These are phyloP conservation scores for Desmodus rotundus DNA, from an alignment of 2,113 vertebrate species.

Conservation along the genomic window DNA sequence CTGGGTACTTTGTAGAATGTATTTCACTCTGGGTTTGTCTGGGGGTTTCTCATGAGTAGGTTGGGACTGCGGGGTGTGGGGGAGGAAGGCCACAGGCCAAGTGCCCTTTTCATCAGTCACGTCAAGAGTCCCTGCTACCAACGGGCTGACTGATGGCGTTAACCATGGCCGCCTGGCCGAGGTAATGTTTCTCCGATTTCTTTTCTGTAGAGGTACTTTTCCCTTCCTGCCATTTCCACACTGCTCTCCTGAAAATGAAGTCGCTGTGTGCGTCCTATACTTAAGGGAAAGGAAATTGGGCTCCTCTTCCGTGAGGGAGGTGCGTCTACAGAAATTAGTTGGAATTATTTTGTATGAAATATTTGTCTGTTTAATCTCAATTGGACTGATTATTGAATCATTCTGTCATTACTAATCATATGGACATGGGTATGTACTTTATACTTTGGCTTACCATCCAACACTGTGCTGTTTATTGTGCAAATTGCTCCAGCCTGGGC, in stretches of 20 bases:
- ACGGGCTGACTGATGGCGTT: neutral
- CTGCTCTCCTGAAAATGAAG: neutral
- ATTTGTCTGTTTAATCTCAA: neutral
- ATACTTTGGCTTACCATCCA: neutral
- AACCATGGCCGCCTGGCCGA: neutral
- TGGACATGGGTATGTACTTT: neutral
- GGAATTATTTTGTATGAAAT: neutral
- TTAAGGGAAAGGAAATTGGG: neutral
- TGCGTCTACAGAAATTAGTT: neutral
- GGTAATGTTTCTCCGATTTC: neutral
- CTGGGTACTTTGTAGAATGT: neutral
- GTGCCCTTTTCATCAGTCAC: neutral
- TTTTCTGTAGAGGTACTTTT: neutral
- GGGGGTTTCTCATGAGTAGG: neutral
- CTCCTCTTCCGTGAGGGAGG: neutral
- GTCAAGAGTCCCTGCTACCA: neutral
- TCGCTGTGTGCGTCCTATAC: neutral
- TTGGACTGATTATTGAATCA: neutral
- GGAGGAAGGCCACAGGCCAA: neutral
- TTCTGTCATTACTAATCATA: neutral
- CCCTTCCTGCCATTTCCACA: neutral
- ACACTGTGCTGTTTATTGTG: neutral
- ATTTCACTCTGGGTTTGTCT: neutral
- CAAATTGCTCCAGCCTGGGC: neutral
- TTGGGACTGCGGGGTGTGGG: neutral